Evolutionary conservation across 37 sponge, comb jelly and placozoan genomes (phyloP).

Genomic region (Lycopodina hypogea): DNA sequence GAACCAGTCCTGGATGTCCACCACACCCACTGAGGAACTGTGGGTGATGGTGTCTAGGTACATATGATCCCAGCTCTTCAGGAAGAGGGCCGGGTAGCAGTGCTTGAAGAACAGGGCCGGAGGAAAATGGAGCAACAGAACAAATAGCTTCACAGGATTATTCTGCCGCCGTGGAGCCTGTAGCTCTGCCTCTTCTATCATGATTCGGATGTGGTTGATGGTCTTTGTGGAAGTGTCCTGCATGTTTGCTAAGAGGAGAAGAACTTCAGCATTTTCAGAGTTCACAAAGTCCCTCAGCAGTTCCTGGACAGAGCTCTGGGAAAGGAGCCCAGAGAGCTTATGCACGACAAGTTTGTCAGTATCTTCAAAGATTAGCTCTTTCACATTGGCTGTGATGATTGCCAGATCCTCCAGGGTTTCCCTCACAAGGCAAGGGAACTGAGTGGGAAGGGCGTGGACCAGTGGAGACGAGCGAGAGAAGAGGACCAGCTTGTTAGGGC

Average conservation of each 20-base stretch:
- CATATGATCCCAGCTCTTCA: constrained; percentile 84
- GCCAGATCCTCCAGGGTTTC: not conserved
- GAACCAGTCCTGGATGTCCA: constrained; percentile 64
- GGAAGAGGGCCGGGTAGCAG: constrained; percentile 86
- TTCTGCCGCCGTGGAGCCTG: not conserved
- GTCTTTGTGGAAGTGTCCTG: constrained; percentile 55
- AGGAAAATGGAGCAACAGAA: constrained; percentile 85
- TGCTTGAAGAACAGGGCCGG: constrained; percentile 58
- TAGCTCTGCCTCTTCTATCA: constrained; percentile 79
- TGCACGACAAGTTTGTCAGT: constrained; percentile 32
- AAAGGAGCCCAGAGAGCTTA: constrained; percentile 50
- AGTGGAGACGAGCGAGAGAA: constrained; percentile 84
- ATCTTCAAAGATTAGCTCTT: constrained; percentile 30
- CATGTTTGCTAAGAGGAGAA: constrained; percentile 51
- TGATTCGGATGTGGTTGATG: constrained; percentile 73
- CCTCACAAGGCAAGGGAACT: constrained; percentile 27
- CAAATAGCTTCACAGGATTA: constrained; percentile 46
- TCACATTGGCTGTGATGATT: not conserved
- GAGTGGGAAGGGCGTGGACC: constrained; percentile 72
- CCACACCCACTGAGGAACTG: constrained; percentile 27
- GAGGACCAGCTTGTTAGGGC: constrained; percentile 73
- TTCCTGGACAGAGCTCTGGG: constrained; percentile 45
- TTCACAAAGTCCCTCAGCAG: constrained; percentile 41
- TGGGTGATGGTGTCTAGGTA: constrained; percentile 77
- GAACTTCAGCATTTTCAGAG: constrained; percentile 37